phyloP scores from a whole-genome alignment of 2,888 invertebrate genomes.

The Mycalesis mineus region DNA sequence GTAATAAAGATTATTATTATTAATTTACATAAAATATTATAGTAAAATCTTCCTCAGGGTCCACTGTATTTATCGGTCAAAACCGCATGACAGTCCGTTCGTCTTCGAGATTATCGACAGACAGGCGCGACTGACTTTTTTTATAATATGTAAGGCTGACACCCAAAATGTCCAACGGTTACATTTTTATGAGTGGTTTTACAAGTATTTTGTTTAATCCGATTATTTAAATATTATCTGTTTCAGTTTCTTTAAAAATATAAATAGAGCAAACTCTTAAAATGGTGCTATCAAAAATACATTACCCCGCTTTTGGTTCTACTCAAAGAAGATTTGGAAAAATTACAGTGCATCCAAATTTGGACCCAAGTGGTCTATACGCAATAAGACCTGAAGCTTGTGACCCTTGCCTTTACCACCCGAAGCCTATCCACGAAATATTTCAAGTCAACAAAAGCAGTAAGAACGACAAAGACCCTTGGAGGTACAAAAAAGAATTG shows the following conservation, averaged over 20 bases:
- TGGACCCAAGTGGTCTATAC: conserved; percentile 56
- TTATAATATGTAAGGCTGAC: no score
- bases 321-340: conserved; percentile 47
- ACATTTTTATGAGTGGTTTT: no score
- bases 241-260: neutral
- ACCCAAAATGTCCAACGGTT: no score
- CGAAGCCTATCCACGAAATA: conserved; percentile 41
- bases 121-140: no score
- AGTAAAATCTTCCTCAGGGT: no score
- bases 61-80: no score
- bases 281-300: conserved; percentile 23
- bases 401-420: conserved; percentile 56
- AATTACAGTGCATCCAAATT: conserved; percentile 50
- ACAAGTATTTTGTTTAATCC: no score
- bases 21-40: no score
- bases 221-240: no score
- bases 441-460: conserved; percentile 44
- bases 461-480: conserved; percentile 49
- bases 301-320: conserved; percentile 40
- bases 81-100: no score
- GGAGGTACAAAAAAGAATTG: conserved; percentile 58
- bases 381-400: conserved; percentile 43
- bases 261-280: conserved; percentile 25
- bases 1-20: no score
- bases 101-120: no score